These are phyloP conservation scores for Brienomyrus brachyistius DNA, from an alignment of 2,113 vertebrate species.

Conservation along the genomic window DNA sequence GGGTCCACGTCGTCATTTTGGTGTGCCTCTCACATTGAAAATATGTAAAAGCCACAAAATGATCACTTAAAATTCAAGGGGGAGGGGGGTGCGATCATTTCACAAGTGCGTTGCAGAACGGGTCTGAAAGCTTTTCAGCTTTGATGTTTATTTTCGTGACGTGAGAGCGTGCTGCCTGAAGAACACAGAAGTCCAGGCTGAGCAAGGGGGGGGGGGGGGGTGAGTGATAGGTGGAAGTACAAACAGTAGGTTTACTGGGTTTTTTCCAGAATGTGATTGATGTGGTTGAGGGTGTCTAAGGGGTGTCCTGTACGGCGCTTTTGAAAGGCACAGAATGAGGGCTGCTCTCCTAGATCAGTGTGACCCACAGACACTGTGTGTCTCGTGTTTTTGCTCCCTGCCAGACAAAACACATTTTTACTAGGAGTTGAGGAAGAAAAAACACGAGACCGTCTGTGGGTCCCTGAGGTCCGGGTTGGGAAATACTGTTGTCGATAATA, in stretches of 20 bases:
- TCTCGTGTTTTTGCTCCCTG: not conserved
- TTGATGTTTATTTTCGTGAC: not conserved
- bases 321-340: not conserved
- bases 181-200: not conserved
- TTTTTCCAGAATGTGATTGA: not conserved
- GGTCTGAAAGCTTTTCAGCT: not conserved
- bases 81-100: not conserved
- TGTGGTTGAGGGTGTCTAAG: not conserved
- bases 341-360: not conserved
- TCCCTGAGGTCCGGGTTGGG: not conserved
- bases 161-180: not conserved
- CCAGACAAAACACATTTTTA: no score
- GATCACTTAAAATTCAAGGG: not conserved
- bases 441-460: not conserved
- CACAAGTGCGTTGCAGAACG: not conserved
- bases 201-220: not conserved
- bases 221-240: not conserved
- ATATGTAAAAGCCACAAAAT: not conserved
- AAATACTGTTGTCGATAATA: not conserved
- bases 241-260: not conserved
- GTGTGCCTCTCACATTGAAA: not conserved
- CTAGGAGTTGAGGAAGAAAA: not conserved
- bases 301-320: not conserved
- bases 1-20: not conserved
- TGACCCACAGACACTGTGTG: not conserved